A percentile compares a stretch with the other conserved stretches of the same genome.
phyloP scores from a whole-genome alignment of 2,888 invertebrate species.

The Eristalinus sepulchralis region DNA sequence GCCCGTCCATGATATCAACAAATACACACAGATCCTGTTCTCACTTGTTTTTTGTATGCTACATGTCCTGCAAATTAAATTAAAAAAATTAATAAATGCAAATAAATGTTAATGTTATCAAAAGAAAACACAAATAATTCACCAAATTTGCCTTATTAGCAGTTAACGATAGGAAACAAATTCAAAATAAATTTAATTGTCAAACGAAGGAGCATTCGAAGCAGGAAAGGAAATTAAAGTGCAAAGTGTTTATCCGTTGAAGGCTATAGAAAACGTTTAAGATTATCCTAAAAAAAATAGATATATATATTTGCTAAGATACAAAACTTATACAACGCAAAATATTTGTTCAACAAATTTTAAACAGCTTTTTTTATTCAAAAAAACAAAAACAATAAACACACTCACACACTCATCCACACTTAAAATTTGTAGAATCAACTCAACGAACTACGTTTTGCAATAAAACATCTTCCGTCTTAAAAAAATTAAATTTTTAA shows the following conservation, averaged over 20 bases:
- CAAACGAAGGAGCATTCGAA: neutral
- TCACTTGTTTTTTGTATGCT: conserved; percentile 43
- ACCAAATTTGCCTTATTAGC: conserved; percentile 67
- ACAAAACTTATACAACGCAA: conserved; percentile 1
- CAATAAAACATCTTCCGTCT: conserved; percentile 67
- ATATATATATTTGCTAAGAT: neutral
- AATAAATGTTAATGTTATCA: neutral
- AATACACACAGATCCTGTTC: conserved; percentile 6
- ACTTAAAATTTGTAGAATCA: conserved; percentile 9
- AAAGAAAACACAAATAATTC: conserved; percentile 29
- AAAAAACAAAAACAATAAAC: too few relatives aligned
- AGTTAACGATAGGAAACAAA: neutral
- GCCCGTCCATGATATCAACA: conserved; percentile 63
- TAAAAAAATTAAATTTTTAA: conserved; percentile 33
- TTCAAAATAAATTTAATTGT: neutral
- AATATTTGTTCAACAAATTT: conserved; percentile 29
- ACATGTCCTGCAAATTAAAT: conserved; percentile 55
- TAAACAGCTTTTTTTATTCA: conserved; percentile 34
- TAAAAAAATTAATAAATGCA: conserved; percentile 27
- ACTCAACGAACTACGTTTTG: conserved; percentile 41
- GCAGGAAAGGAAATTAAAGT: conserved; percentile 11
- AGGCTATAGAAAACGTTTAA: neutral
- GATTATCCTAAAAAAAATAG: neutral
- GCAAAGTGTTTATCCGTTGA: neutral
- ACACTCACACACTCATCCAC: neutral